These are phyloP conservation scores for Takifugu ocellatus DNA, from an alignment of 2,797 vertebrate genomes.

Conservation along the genomic window DNA sequence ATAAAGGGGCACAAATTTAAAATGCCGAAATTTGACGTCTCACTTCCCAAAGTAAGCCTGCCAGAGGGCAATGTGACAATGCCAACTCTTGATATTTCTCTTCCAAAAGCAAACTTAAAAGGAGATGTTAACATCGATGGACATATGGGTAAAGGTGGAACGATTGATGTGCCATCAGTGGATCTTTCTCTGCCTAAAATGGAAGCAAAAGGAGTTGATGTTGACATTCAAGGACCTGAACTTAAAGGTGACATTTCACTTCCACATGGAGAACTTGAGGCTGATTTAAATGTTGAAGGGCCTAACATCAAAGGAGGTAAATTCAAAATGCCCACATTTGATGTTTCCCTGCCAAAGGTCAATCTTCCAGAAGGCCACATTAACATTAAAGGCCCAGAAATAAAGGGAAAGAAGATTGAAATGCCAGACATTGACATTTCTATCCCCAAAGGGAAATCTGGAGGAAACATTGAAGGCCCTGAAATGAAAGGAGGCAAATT, in stretches of 20 bases:
- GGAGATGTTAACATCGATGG: constrained; percentile 19
- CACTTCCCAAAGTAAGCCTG: constrained; percentile 47
- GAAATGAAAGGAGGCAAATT: constrained; percentile 34
- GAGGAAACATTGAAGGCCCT: constrained; percentile 18
- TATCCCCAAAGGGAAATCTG: constrained; percentile 10
- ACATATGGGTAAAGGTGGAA: constrained; percentile 4
- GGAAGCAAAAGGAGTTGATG: constrained; percentile 26
- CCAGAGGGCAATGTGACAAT: constrained; percentile 46
- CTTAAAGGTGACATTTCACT: constrained; percentile 17
- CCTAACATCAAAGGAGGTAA: constrained; percentile 20
- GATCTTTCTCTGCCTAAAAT: constrained; percentile 56
- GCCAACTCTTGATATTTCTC: constrained; percentile 54
- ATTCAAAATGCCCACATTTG: constrained; percentile 56
- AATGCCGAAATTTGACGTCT: constrained; percentile 45
- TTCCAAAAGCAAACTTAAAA: constrained; percentile 22
- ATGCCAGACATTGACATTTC: constrained; percentile 33
- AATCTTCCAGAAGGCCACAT: constrained; percentile 25
- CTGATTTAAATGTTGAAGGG: not conserved
- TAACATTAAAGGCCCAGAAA: constrained; percentile 27
- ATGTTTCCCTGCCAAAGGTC: constrained; percentile 30
- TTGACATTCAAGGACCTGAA: constrained; percentile 13
- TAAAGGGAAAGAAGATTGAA: constrained; percentile 22
- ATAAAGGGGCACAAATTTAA: constrained; percentile 43
- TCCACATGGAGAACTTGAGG: constrained; percentile 23
- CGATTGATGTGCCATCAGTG: constrained; percentile 12